phyloP scores from a whole-genome alignment of 2,113 vertebrate species.

The Alosa alosa region DNA sequence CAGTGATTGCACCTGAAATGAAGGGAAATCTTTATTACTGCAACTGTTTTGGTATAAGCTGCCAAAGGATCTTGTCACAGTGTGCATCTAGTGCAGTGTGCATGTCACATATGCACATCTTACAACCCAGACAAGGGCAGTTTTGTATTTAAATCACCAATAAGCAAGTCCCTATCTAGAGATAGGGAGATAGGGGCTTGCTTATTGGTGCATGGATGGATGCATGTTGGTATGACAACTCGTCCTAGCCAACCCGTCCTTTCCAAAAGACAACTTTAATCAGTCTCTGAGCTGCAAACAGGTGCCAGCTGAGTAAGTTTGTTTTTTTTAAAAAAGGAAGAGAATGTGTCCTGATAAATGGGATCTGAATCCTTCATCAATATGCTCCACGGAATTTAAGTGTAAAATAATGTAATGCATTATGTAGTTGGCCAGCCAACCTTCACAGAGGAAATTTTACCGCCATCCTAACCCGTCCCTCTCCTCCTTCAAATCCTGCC shows the following conservation, averaged over 20 bases:
- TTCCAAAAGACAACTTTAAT: neutral
- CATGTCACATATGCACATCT: neutral
- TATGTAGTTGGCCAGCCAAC: neutral
- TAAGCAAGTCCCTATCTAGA: neutral
- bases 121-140: neutral
- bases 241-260: too few relatives aligned
- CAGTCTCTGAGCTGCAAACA: neutral
- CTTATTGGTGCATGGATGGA: neutral
- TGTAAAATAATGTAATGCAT: conserved; percentile 5
- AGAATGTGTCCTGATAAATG: neutral
- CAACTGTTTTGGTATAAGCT: neutral
- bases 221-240: neutral
- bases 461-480: neutral
- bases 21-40: neutral
- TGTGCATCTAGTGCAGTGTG: neutral
- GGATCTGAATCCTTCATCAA: neutral
- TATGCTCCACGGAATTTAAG: neutral
- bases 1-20: neutral
- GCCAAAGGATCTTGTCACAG: neutral
- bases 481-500: conserved; percentile 16
- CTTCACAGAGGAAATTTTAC: neutral
- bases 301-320: neutral
- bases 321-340: neutral
- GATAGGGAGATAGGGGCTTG: too few relatives aligned
- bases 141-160: neutral